Evolutionary conservation across 2,888 invertebrate species (phyloP).

Genomic region (Euphydryas editha): DNA sequence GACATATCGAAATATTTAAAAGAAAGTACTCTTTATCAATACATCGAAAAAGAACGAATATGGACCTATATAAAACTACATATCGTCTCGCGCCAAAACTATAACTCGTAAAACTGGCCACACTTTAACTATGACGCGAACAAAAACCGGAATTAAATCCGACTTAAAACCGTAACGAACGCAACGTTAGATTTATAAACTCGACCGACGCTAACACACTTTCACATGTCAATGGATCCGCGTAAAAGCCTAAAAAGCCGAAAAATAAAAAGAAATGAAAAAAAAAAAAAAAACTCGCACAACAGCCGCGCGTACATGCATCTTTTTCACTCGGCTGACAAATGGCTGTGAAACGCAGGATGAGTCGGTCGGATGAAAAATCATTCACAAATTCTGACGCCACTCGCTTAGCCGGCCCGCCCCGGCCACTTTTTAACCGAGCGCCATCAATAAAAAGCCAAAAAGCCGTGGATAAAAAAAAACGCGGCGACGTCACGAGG

Average conservation of each 20-base stretch:
- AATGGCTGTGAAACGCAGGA: slow-evolving; percentile 79
- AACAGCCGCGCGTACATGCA: slow-evolving; percentile 70
- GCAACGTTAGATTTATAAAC: slow-evolving; percentile 75
- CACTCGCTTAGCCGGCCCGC: slow-evolving; percentile 66
- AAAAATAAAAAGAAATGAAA: slow-evolving; percentile 53
- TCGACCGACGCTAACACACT: slow-evolving; percentile 79
- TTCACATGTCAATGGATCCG: slow-evolving; percentile 81
- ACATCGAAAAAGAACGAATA: background rate
- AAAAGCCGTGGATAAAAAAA: slow-evolving; percentile 61
- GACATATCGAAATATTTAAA: too few species aligned
- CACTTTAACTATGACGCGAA: slow-evolving; percentile 40
- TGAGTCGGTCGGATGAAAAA: slow-evolving; percentile 73
- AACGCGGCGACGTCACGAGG: slow-evolving; percentile 79
- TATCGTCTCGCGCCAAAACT: slow-evolving; percentile 31
- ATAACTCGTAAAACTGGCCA: slow-evolving; percentile 39
- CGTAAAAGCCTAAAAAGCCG: slow-evolving; percentile 80
- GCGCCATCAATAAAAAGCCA: slow-evolving; percentile 79
- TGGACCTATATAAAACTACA: slow-evolving; percentile 12
- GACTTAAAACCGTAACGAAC: slow-evolving; percentile 54
- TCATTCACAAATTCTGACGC: slow-evolving; percentile 81
- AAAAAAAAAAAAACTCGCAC: slow-evolving; percentile 50
- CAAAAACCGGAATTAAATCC: slow-evolving; percentile 57
- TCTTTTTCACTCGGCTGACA: slow-evolving; percentile 80
- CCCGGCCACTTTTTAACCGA: slow-evolving; percentile 75
- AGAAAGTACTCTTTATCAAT: too few species aligned